Conservation (phyloP, 2,797 vertebrate species). For the Pangasius sanitwongsei region DNA sequence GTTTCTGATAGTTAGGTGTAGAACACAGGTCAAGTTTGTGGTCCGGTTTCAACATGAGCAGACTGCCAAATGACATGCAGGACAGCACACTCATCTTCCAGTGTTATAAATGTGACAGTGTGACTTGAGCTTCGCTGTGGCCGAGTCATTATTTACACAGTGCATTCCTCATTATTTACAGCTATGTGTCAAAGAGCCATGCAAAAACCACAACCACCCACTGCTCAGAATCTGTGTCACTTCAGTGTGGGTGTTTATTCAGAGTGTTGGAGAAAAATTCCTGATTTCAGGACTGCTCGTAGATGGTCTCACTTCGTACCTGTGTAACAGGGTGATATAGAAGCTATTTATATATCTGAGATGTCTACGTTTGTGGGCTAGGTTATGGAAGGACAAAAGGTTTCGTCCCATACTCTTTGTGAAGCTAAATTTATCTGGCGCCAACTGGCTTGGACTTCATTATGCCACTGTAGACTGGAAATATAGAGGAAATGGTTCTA, state of each 20-base stretch:
- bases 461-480: not conserved
- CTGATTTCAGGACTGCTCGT: not conserved
- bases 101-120: conserved; percentile 14
- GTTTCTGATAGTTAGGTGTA: not conserved
- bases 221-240: not conserved
- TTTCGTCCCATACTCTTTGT: conserved; percentile 8
- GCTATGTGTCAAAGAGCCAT: conserved; percentile 20
- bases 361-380: not conserved
- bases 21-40: not conserved
- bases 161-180: conserved; percentile 29
- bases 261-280: not conserved
- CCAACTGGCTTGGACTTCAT: conserved; percentile 4
- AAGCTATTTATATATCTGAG: conserved; percentile 29
- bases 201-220: not conserved
- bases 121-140: not conserved
- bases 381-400: conserved; percentile 37
- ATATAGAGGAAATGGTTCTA: not conserved
- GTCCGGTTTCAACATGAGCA: conserved; percentile 6
- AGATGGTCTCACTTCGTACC: conserved; percentile 16
- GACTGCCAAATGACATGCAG: not conserved
- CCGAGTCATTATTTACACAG: conserved; percentile 31
- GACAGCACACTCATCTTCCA: conserved; percentile 7
- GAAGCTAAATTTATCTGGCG: conserved; percentile 32
- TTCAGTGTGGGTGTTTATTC: conserved; percentile 22
- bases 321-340: conserved; percentile 23